phyloP scores from a whole-genome alignment of 2,113 vertebrate genomes.

The Riparia riparia region DNA sequence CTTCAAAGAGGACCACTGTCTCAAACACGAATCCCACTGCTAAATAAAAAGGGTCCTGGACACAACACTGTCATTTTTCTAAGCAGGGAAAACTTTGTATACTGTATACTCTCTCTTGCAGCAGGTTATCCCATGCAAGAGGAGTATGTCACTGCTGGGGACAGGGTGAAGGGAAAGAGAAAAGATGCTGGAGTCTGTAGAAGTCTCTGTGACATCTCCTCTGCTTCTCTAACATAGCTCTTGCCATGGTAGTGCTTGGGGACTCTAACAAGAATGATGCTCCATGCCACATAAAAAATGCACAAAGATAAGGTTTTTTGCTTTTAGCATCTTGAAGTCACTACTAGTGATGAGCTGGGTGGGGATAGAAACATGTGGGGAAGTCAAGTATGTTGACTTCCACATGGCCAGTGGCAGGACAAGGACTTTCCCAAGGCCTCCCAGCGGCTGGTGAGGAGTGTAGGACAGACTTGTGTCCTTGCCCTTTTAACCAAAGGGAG shows the following conservation, averaged over 20 bases:
- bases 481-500: not conserved
- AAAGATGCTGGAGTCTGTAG: not conserved
- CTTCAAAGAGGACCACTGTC: not conserved
- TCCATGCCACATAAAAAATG: not conserved
- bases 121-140: not conserved
- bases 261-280: not conserved
- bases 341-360: not conserved
- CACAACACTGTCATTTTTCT: rapidly evolving
- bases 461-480: not conserved
- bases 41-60: not conserved
- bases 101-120: not conserved
- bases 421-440: not conserved
- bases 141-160: not conserved
- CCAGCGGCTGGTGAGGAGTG: not conserved
- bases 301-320: not conserved
- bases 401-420: not conserved
- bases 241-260: not conserved
- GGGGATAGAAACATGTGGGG: rapidly evolving
- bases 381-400: not conserved
- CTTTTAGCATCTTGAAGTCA: not conserved
- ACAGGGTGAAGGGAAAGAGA: not conserved
- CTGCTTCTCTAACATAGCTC: rapidly evolving
- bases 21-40: not conserved
- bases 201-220: not conserved
- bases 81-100: not conserved